Evolutionary conservation across 1,140 invertebrate species (phyloP).

Genomic region (Cotesia chilonis): DNA sequence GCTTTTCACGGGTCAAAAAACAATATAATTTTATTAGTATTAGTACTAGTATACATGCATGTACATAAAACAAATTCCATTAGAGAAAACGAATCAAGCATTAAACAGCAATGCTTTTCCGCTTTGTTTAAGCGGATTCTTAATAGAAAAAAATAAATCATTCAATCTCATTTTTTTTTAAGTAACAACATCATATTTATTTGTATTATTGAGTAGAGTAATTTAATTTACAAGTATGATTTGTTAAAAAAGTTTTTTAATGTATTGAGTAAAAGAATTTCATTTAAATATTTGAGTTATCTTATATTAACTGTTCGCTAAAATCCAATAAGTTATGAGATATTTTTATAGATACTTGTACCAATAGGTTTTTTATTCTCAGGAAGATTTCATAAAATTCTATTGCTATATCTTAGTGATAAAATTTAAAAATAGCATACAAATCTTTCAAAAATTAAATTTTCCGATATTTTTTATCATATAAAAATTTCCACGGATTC

Average conservation of each 20-base stretch:
- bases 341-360: too few species aligned
- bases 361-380: too few species aligned
- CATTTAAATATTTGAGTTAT: conserved; percentile 8
- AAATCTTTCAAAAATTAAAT: too few species aligned
- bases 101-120: neutral
- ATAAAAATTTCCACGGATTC: too few species aligned
- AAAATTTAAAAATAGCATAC: too few species aligned
- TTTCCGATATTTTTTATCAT: too few species aligned
- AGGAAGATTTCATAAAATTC: too few species aligned
- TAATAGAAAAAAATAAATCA: neutral
- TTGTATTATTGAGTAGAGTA: neutral
- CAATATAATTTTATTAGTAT: conserved; percentile 1
- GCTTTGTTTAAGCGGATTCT: neutral
- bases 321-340: neutral
- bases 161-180: too few species aligned
- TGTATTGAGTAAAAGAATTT: neutral
- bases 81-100: neutral
- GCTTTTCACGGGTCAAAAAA: neutral
- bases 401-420: too few species aligned
- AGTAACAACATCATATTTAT: neutral
- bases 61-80: neutral
- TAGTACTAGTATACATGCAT: neutral
- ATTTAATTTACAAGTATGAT: conserved; percentile 18
- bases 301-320: neutral
- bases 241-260: neutral